These are phyloP conservation scores for Smittia sp. DNA, from an alignment of 2,888 invertebrate species.

Conservation along the genomic window DNA sequence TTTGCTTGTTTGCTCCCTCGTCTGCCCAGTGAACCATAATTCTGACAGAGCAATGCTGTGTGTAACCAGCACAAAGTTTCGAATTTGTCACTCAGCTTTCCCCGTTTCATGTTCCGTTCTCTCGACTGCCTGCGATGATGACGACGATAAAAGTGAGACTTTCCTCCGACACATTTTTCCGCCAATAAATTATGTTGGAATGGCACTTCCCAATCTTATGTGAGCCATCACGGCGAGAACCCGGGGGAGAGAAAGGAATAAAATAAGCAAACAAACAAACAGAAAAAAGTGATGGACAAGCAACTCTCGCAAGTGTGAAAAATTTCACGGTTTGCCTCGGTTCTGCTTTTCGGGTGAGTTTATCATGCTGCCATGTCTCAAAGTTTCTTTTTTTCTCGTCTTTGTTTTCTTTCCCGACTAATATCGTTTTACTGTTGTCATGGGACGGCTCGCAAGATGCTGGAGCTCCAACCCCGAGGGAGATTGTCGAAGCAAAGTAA, in stretches of 20 bases:
- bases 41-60: background rate
- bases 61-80: constrained; percentile 4
- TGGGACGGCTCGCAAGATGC: background rate
- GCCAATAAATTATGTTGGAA: constrained; percentile 1
- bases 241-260: background rate
- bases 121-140: background rate
- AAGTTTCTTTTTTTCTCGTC: background rate
- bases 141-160: constrained; percentile 21
- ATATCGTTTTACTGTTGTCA: background rate
- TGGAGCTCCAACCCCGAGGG: background rate
- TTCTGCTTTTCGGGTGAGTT: background rate
- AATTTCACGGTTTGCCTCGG: background rate
- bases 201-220: background rate
- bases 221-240: background rate
- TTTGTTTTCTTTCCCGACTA: background rate
- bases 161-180: background rate
- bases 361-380: too few relatives aligned
- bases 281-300: constrained; percentile 1
- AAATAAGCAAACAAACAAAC: constrained; percentile 10
- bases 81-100: background rate
- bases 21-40: background rate
- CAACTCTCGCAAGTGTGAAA: background rate
- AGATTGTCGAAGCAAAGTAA: background rate
- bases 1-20: background rate
- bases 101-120: background rate